Percentiles rank a stretch among this genome's conserved stretches.
Evolutionary conservation across 2,113 vertebrate genomes (phyloP).

Genomic region (Edolisoma coerulescens): DNA sequence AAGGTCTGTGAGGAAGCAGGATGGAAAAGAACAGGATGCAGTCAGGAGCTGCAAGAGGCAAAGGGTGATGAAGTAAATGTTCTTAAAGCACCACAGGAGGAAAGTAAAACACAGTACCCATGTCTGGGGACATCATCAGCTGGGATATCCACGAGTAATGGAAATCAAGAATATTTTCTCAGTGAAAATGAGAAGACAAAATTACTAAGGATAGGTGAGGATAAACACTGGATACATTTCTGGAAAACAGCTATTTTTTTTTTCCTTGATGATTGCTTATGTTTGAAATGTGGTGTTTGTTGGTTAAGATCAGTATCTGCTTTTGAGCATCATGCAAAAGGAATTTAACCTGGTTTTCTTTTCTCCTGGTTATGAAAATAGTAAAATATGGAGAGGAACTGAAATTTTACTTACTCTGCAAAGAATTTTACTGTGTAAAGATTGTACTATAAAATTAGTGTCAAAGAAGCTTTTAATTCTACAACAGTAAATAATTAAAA

Average conservation of each 20-base stretch:
- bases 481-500: neutral
- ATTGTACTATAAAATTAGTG: neutral
- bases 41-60: neutral
- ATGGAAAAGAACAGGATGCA: neutral
- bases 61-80: neutral
- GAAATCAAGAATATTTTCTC: neutral
- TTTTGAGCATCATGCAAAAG: neutral
- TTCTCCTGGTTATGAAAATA: neutral
- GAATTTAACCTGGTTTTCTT: neutral
- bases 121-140: neutral
- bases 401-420: neutral
- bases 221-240: neutral
- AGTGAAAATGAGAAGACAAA: neutral
- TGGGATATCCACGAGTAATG: rapidly evolving
- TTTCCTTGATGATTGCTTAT: neutral
- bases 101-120: neutral
- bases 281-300: neutral
- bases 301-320: neutral
- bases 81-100: neutral
- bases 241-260: neutral
- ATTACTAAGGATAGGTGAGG: neutral
- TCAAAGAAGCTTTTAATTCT: neutral
- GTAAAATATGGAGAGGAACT: neutral
- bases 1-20: neutral
- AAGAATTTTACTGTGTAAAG: neutral